Evolutionary conservation across 2,888 invertebrate species (phyloP), one percentile per base, ranked within the genome.

Genomic region (Cynaeus angustus): DNA sequence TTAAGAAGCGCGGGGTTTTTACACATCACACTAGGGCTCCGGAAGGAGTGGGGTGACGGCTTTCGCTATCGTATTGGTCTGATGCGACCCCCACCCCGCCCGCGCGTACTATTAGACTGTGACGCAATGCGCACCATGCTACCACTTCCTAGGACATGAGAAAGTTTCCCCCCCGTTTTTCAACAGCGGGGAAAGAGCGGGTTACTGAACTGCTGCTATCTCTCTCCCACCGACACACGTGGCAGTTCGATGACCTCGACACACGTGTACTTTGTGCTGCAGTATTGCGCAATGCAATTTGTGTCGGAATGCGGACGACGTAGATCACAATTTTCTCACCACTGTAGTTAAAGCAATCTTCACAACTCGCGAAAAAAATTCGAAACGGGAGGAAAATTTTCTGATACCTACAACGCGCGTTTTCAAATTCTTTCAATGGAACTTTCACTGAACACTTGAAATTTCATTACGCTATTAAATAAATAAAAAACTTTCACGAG

Each of bases 231-330:
- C 56, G 73, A 70, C 77, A 81, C 81, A 81, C 81, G 80, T 81
- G 81, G 80, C 80, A 71, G 81, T 80, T 80, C 80, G 78, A 74
- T 78, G 81, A 81, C 80, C 81, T 75, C 78, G 73, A 73, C 76
- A 79, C 78, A 79, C 81, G 79, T 78, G 77, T 76, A 74, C 70
- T 66, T 74, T 74, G 71, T 73, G 72, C 77, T 76, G 75, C 77
- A 74, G 75, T 68, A 75, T 79, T 79, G 79, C 79, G 79, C 78
- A 79, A 79, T 78, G 76, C 71, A 71, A 71, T 75, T 72, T 72
- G 72, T 10, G 14, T 7, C 64, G 75, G 75, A 76, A 77, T 77
- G 76, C 75, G 76, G 74, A 71, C 56, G 38, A 28, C 28, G 45
- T 9, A 6, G 55, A 12, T 26, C 4, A 30, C 21, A 14, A 6